Evolutionary conservation across 2,888 invertebrate species (phyloP).

Genomic region (Dichetophora obliterata): DNA sequence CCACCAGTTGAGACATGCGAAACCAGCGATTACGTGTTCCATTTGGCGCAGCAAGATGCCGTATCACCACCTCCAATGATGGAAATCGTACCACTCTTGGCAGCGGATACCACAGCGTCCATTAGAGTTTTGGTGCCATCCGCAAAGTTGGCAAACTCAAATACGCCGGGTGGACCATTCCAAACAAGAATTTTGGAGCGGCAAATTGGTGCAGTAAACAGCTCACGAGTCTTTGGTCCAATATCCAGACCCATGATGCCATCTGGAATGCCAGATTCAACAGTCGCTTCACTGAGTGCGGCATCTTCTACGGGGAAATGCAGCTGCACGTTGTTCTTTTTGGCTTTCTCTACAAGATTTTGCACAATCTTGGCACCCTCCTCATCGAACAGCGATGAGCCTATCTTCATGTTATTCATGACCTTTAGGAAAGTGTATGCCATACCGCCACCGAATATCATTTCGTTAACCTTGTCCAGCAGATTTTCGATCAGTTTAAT

Average conservation of each 20-base stretch:
- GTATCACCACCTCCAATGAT: too few species aligned
- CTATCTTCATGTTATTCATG: conserved; percentile 93
- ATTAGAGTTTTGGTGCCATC: conserved; percentile 92
- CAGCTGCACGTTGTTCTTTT: conserved; percentile 90
- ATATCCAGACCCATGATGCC: conserved; percentile 96
- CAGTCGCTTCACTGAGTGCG: conserved; percentile 79
- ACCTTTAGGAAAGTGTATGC: conserved; percentile 98
- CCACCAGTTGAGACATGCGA: too few species aligned
- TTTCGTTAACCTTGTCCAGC: conserved; percentile 97
- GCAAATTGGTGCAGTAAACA: conserved; percentile 86
- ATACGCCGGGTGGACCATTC: conserved; percentile 99
- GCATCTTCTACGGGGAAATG: conserved; percentile 96
- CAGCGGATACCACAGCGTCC: conserved; percentile 72
- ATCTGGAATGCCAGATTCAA: conserved; percentile 89
- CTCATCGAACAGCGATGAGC: conserved; percentile 93
- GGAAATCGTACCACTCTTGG: too few species aligned
- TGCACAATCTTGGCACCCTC: conserved; percentile 96
- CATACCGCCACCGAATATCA: conserved; percentile 99
- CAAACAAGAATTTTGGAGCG: conserved; percentile 97
- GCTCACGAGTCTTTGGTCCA: conserved; percentile 86
- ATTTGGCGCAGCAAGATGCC: too few species aligned
- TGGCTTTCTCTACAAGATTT: conserved; percentile 91
- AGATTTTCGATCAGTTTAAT: conserved; percentile 98
- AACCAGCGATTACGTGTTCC: too few species aligned
- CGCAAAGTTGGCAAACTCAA: conserved; percentile 95